Evolutionary conservation across 1,140 invertebrate genomes (phyloP).

Genomic region (Formica selysi): DNA sequence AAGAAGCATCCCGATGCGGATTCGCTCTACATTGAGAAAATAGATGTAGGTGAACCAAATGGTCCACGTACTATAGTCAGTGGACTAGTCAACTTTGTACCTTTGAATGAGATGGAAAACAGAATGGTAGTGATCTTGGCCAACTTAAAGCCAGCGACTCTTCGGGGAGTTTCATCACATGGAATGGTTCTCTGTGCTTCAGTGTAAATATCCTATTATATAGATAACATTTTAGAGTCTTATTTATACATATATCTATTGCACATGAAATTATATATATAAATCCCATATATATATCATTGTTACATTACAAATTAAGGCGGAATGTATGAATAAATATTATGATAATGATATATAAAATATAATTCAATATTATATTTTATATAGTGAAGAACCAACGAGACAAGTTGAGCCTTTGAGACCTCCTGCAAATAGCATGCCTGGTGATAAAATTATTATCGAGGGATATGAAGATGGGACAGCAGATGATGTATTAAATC

Average conservation of each 20-base stretch:
- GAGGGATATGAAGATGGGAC: slow-evolving; percentile 93
- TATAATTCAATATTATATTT: slow-evolving; percentile 36
- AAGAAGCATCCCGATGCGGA: slow-evolving; percentile 98
- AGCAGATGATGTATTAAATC: slow-evolving; percentile 96
- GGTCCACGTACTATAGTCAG: slow-evolving; percentile 93
- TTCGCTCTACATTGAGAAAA: slow-evolving; percentile 96
- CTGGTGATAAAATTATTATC: slow-evolving; percentile 94
- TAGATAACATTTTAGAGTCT: slow-evolving; percentile 1
- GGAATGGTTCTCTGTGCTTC: slow-evolving; percentile 98
- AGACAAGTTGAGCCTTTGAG: slow-evolving; percentile 94
- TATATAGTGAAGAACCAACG: slow-evolving; percentile 88
- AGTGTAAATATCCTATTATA: slow-evolving; percentile 86
- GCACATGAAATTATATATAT: no score
- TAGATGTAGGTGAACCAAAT: slow-evolving; percentile 91
- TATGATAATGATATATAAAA: background rate
- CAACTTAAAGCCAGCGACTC: slow-evolving; percentile 97
- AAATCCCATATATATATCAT: no score
- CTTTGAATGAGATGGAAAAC: slow-evolving; percentile 95
- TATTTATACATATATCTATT: no score
- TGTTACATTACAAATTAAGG: no score
- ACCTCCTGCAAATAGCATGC: slow-evolving; percentile 90
- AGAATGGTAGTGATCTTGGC: slow-evolving; percentile 95
- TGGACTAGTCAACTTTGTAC: slow-evolving; percentile 96
- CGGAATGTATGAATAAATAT: slow-evolving; percentile 10
- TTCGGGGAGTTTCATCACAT: slow-evolving; percentile 95